phyloP scores from a whole-genome alignment of 2,888 invertebrate species.

The Lycocerus yunnanus region DNA sequence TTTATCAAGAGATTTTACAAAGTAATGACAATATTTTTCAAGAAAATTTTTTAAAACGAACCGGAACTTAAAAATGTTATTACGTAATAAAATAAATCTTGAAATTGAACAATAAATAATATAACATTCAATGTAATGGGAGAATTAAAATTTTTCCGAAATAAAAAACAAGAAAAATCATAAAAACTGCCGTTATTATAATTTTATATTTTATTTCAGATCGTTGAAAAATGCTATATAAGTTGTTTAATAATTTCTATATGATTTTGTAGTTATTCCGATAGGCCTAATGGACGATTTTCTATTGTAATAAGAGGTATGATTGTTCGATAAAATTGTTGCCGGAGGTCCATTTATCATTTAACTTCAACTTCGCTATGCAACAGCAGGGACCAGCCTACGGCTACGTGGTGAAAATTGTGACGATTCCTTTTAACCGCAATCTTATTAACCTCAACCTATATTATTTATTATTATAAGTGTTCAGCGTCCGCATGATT shows the following conservation, averaged over 20 bases:
- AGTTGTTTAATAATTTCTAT: slow-evolving; percentile 7
- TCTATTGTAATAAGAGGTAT: slow-evolving; percentile 17
- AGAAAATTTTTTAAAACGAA: not conserved
- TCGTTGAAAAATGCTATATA: not conserved
- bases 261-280: slow-evolving; percentile 5
- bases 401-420: slow-evolving; percentile 14
- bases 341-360: slow-evolving; percentile 12
- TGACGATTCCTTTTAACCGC: slow-evolving; percentile 12
- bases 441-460: slow-evolving; percentile 11
- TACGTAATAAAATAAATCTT: not conserved
- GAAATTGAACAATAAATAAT: not conserved
- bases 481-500: slow-evolving; percentile 7
- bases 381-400: slow-evolving; percentile 10
- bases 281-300: slow-evolving; percentile 14
- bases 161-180: not conserved
- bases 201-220: not conserved
- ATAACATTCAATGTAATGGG: not conserved
- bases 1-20: not conserved
- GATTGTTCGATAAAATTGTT: slow-evolving; percentile 16
- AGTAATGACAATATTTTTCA: slow-evolving; percentile 4
- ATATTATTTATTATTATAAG: slow-evolving; percentile 20
- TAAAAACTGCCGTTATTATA: not conserved
- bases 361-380: slow-evolving; percentile 7
- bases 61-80: not conserved
- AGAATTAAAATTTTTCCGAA: not conserved